Evolutionary conservation across 2,113 vertebrate genomes (phyloP), one percentile per base, ranked within the genome.

Genomic region (Sebastes fasciatus): DNA sequence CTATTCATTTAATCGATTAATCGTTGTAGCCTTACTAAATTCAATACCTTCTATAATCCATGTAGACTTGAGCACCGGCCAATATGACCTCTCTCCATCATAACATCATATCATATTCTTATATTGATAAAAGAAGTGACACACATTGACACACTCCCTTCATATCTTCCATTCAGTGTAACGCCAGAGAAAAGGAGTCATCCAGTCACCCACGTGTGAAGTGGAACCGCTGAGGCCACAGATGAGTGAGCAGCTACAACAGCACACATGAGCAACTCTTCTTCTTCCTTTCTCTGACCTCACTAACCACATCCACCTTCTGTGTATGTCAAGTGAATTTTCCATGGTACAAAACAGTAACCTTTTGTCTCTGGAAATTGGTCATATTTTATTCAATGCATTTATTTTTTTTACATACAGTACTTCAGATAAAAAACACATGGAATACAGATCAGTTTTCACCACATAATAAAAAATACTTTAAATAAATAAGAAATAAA

Each of bases 401-500:
- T 67, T 82, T 79, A 34, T 67, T 82, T 85, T 69, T 16, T 85
- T 69, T 16, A 83, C 71, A 82, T 73, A 79, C 75, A 89, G 54
- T 69, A 74, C 77, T 77, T 68, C 4, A 46, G 26, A 83, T 84
- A 74, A 74, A 87, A 61, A 87, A 77, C 77, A 72, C 8, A 75
- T 69, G 79, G 63, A 73, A 79, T 9, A 82, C 19, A 84, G 26
- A 81, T 43, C 4, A 52, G 45, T 58, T 54, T 76, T 84, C 48
- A 75, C 64, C 52, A 81, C 73, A 69, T 78, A 52, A 82, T 77
- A 86, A 82, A 61, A 74, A 79, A 79, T 45, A 48, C 58, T 88
- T 46, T 92, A 92, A 91, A 88, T 87, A 88, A 13, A 1, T 14
- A 72, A 81, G 6, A 63, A 70, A 80, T 8, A 70, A 94, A 93